Percentiles rank a stretch among this genome's conserved stretches.
Evolutionary conservation across 2,113 vertebrate genomes (phyloP).

Genomic region (Sinocyclocheilus maitianheensis): DNA sequence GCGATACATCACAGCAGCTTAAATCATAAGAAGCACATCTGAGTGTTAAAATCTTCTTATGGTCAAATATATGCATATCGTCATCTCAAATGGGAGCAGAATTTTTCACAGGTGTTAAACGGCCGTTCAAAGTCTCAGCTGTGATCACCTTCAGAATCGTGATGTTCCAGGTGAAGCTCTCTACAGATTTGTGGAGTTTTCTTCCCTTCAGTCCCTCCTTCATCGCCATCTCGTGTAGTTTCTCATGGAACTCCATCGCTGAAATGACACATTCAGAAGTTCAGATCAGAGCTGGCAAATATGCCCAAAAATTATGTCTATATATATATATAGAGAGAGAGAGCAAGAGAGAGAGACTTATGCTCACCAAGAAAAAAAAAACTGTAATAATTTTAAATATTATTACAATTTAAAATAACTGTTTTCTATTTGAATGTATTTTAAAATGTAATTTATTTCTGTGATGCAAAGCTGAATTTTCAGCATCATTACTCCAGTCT

Average conservation of each 20-base stretch:
- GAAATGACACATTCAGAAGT: neutral
- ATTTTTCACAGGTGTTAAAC: neutral
- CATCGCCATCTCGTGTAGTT: slow-evolving; percentile 86
- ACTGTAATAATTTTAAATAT: no score
- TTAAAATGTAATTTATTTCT: no score
- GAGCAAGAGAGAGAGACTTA: no score
- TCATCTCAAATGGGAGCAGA: neutral
- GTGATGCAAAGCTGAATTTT: no score
- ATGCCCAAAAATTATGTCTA: no score
- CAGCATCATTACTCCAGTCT: no score
- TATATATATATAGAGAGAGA: no score
- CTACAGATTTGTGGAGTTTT: slow-evolving; percentile 92
- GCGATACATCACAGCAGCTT: neutral
- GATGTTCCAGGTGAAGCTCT: slow-evolving; percentile 99
- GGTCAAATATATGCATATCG: neutral
- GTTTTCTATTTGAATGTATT: no score
- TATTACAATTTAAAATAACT: neutral
- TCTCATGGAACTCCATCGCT: slow-evolving; percentile 98
- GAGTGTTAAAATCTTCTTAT: neutral
- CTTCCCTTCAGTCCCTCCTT: slow-evolving; percentile 95
- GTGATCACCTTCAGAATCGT: slow-evolving; percentile 92
- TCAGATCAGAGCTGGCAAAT: neutral
- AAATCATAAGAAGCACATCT: neutral
- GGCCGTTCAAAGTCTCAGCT: neutral
- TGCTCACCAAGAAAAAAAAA: no score